These are phyloP conservation scores for Holcopasites calliopsidis DNA, from an alignment of 1,140 invertebrate genomes.

Conservation along the genomic window DNA sequence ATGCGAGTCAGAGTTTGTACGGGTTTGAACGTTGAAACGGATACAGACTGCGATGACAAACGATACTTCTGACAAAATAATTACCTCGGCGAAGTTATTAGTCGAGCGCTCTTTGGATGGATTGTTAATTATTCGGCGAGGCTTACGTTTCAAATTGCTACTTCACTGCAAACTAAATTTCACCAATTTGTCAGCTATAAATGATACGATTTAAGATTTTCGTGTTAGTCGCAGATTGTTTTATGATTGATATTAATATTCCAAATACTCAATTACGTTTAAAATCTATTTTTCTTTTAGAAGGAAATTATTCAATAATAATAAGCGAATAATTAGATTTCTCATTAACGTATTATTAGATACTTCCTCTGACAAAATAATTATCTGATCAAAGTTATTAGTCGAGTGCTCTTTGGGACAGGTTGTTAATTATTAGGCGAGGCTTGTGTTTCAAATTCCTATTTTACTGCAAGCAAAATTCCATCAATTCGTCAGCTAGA, in stretches of 20 bases:
- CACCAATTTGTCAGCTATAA: neutral
- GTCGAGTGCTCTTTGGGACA: neutral
- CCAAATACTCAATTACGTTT: no score
- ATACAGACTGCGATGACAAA: slow-evolving; percentile 9
- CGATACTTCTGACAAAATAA: slow-evolving; percentile 1
- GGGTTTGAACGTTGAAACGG: neutral
- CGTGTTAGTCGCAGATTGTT: no score
- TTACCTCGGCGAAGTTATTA: slow-evolving; percentile 6
- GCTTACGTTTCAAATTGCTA: neutral
- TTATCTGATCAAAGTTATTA: slow-evolving; percentile 5
- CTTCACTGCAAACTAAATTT: neutral
- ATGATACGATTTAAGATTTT: neutral
- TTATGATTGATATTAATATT: no score
- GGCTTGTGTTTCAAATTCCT: neutral
- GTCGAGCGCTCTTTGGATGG: neutral
- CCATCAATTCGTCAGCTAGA: neutral
- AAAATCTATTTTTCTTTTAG: no score
- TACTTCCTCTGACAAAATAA: slow-evolving; percentile 4
- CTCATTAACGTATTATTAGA: no score
- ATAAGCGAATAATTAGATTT: no score
- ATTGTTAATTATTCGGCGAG: slow-evolving; percentile 1
- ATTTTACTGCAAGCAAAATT: neutral
- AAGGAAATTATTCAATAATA: no score
- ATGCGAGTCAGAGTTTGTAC: neutral
- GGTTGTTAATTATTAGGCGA: neutral